A percentile compares a stretch with the other conserved stretches of the same genome.
phyloP scores from a whole-genome alignment of 92 coral and sea anemone species.

The Zoanthus gigantus region DNA sequence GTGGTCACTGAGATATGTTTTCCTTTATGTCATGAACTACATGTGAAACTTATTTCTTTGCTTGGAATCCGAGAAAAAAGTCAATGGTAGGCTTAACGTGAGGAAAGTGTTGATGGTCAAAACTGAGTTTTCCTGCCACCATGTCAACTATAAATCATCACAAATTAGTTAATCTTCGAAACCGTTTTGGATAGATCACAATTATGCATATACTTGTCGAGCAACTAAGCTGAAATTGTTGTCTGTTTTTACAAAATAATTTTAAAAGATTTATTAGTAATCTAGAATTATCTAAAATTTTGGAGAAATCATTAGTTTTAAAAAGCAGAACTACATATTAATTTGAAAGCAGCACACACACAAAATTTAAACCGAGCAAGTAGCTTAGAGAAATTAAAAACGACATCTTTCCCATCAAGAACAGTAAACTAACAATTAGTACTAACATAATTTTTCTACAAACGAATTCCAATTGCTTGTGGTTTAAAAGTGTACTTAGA shows the following conservation, averaged over 20 bases:
- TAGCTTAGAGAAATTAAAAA: neutral
- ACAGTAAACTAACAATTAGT: neutral
- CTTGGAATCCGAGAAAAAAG: neutral
- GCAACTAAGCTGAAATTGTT: neutral
- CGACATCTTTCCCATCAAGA: neutral
- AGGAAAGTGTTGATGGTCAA: neutral
- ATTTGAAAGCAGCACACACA: neutral
- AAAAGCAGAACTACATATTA: too few relatives aligned
- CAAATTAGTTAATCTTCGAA: conserved; percentile 11
- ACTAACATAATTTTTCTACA: neutral
- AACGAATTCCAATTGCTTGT: neutral
- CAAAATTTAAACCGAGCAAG: neutral
- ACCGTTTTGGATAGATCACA: neutral
- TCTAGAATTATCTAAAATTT: too few relatives aligned
- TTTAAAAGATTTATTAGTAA: neutral
- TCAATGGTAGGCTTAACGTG: neutral
- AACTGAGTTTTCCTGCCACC: neutral
- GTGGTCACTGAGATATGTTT: neutral
- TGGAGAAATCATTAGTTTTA: too few relatives aligned
- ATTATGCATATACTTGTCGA: neutral
- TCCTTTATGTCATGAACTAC: neutral
- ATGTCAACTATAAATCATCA: conserved; percentile 13
- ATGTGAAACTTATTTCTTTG: neutral
- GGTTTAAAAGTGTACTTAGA: conserved; percentile 13
- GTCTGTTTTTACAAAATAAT: neutral